These are phyloP conservation scores for Xestoiulus laeticollis DNA, from an alignment of 2,888 invertebrate genomes.

Conservation along the genomic window DNA sequence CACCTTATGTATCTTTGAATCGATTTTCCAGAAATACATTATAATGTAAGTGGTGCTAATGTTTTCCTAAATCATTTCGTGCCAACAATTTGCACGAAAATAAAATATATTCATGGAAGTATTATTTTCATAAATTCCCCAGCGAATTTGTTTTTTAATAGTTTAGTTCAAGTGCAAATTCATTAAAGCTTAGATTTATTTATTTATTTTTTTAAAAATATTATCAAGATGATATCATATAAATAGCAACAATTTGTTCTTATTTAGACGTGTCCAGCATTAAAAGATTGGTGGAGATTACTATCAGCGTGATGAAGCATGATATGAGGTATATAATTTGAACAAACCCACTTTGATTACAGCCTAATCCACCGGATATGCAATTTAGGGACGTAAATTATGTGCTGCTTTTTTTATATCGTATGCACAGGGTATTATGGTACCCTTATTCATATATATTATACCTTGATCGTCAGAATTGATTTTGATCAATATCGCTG, in stretches of 20 bases:
- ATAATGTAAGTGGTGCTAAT: too few relatives aligned
- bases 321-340: slow-evolving; percentile 3
- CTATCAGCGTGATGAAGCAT: slow-evolving; percentile 13
- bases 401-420: not conserved
- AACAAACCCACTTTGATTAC: slow-evolving; percentile 7
- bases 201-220: not conserved
- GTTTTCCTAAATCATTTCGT: too few relatives aligned
- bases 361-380: not conserved
- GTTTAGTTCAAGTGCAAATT: not conserved
- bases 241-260: not conserved
- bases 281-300: not conserved
- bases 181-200: too few relatives aligned
- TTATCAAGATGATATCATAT: not conserved
- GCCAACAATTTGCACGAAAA: too few relatives aligned
- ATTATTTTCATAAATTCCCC: too few relatives aligned
- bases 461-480: not conserved
- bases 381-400: not conserved
- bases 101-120: too few relatives aligned
- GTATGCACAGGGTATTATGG: too few relatives aligned
- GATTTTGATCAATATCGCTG: not conserved
- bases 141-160: not conserved
- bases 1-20: too few relatives aligned
- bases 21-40: too few relatives aligned
- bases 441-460: too few relatives aligned
- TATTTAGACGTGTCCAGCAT: not conserved